Evolutionary conservation across 2,797 vertebrate species (phyloP).

Genomic region (Salarias fasciatus): DNA sequence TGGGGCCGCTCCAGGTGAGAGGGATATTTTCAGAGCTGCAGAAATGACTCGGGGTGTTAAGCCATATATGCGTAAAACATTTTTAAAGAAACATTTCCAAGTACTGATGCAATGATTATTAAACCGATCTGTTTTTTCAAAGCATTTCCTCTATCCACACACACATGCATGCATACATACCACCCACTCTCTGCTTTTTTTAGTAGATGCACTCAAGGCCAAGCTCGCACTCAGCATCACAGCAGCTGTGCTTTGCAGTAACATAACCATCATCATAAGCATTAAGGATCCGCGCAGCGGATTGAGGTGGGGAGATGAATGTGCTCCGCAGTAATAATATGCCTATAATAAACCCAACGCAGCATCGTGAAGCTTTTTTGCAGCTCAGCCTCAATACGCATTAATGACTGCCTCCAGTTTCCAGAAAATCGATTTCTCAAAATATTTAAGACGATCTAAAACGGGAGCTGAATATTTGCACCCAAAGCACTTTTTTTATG

Average conservation of each 20-base stretch:
- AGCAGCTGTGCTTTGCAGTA: constrained; percentile 54
- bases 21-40: neutral
- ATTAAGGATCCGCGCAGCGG: constrained; percentile 31
- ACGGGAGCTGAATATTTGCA: neutral
- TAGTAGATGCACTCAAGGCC: constrained; percentile 47
- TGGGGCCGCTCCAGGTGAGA: constrained; percentile 95
- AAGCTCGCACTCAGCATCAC: constrained; percentile 49
- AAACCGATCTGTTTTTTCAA: constrained; percentile 3
- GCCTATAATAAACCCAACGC: constrained; percentile 26
- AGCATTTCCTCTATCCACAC: constrained; percentile 6
- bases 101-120: constrained; percentile 42
- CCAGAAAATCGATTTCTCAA: neutral
- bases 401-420: constrained; percentile 17
- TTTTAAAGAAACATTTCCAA: neutral
- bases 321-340: constrained; percentile 26
- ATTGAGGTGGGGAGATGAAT: constrained; percentile 29
- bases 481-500: constrained; percentile 12
- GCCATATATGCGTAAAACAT: constrained; percentile 5
- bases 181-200: constrained; percentile 52
- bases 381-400: constrained; percentile 9
- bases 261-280: constrained; percentile 43
- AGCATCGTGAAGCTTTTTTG: constrained; percentile 6
- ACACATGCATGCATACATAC: constrained; percentile 16
- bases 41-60: constrained; percentile 17
- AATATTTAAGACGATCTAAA: constrained; percentile 8